Evolutionary conservation across 2,888 invertebrate genomes (phyloP), one percentile per base, ranked within the genome.

Genomic region (Pediacus dermestoides): DNA sequence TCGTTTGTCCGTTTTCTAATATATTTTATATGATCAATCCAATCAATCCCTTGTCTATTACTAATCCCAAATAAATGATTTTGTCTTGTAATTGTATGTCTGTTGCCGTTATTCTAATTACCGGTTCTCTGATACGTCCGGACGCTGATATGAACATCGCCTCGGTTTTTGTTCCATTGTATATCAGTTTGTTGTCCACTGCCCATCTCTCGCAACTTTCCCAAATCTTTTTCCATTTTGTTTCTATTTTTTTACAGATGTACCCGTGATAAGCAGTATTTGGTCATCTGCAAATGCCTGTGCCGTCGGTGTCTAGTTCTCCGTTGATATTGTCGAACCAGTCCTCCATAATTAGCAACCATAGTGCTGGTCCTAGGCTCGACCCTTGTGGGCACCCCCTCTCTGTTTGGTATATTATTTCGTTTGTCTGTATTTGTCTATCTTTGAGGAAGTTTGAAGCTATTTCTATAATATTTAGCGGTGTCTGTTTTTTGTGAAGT

Each of bases 301-400:
- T 46, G 0, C 35, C 25, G 1, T 46, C 43, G 6, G 25, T 16
- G 0, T 44, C 51, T 2, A 38, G 14, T 10, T 51, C 21, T 8
- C 44, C 6, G 7, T 51, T n/a, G 4, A 53, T 8, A 26, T 48
- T 41, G 15, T 50, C 47, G 16, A 52, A 52, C 51, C 53, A 52
- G 4, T 34, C 42, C 34, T 52, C 46, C 53, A 53, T 52, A 8
- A 46, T 32, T 1, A 50, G 8, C 4, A 52, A 26, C 52, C 53
- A 52, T 8, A 52, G 25, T 2, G 43, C 25, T 2, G 51, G 52
- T 2, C 52, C 50, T 10, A 52, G 23, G 23, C 50, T n/a, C n/a
- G n/a, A n/a, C n/a, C n/a, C n/a, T n/a, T n/a, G n/a, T n/a, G n/a
- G n/a, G n/a, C n/a, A n/a, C 35, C 9, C 39, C 14, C 28, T 28